Evolutionary conservation across 1,140 invertebrate genomes (phyloP).

Genomic region (Anoplolepis gracilipes): DNA sequence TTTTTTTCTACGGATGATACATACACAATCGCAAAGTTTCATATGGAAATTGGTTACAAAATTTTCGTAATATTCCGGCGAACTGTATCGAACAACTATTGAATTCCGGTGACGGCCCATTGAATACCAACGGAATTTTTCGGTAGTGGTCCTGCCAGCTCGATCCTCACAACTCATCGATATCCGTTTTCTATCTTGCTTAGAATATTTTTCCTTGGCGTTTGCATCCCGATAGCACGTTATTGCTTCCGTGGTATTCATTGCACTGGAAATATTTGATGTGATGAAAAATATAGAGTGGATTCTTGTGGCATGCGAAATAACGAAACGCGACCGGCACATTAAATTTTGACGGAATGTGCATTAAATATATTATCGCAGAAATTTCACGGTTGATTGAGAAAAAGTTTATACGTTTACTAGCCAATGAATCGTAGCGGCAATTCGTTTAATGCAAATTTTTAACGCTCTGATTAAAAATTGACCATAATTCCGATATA

Average conservation of each 20-base stretch:
- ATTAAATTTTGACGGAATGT: constrained; percentile 21
- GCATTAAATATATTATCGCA: background rate
- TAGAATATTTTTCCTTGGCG: constrained; percentile 59
- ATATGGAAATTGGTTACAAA: constrained; percentile 38
- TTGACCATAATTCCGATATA: background rate
- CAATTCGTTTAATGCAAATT: background rate
- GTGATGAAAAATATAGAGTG: constrained; percentile 48
- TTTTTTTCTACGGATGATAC: background rate
- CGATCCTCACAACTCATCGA: constrained; percentile 52
- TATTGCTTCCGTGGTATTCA: constrained; percentile 54
- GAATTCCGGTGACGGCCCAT: constrained; percentile 43
- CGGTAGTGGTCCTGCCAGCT: constrained; percentile 33
- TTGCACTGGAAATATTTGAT: constrained; percentile 49
- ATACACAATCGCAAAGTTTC: background rate
- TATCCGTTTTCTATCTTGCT: constrained; percentile 55
- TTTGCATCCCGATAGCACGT: constrained; percentile 49
- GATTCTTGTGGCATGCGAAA: constrained; percentile 1
- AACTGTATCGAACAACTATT: constrained; percentile 37
- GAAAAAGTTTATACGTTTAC: background rate
- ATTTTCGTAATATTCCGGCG: constrained; percentile 43
- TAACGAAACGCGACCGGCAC: background rate
- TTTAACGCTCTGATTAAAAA: background rate
- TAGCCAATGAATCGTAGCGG: background rate
- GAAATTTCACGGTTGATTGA: background rate
- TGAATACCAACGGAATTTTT: constrained; percentile 54